phyloP scores from a whole-genome alignment of 2,113 vertebrate species.

The Pomatorhinus ruficollis region DNA sequence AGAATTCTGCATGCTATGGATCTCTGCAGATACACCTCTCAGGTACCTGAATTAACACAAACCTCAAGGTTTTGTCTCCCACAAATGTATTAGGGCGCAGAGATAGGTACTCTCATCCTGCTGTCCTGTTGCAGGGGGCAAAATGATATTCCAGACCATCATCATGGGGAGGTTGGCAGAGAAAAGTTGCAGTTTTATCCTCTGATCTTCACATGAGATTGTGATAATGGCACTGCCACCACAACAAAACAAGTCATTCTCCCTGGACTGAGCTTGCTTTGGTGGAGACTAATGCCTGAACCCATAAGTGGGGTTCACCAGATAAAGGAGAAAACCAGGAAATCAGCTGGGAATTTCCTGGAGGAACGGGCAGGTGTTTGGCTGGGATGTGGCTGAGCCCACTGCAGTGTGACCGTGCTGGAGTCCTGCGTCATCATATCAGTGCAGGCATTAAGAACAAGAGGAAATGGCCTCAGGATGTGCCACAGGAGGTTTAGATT shows the following conservation, averaged over 20 bases:
- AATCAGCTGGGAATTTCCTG: background rate
- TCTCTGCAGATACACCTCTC: background rate
- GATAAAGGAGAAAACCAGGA: background rate
- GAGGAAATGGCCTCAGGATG: background rate
- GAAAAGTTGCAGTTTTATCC: background rate
- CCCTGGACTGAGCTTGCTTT: background rate
- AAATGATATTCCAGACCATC: background rate
- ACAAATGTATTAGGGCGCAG: background rate
- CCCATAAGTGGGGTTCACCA: background rate
- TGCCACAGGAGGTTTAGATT: background rate
- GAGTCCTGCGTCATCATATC: background rate
- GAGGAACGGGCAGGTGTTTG: background rate
- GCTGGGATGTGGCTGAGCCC: background rate
- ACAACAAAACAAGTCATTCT: accelerated
- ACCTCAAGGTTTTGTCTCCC: background rate
- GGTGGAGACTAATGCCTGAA: background rate
- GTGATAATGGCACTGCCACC: accelerated
- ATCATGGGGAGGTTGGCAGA: background rate
- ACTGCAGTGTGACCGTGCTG: background rate
- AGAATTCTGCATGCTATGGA: background rate
- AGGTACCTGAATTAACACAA: background rate
- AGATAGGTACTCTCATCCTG: background rate
- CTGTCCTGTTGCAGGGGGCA: background rate
- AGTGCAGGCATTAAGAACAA: background rate
- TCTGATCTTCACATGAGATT: background rate